Base-by-base conservation (phyloP, 2,888 invertebrate genomes). In the Marronus borbonicus region DNA sequence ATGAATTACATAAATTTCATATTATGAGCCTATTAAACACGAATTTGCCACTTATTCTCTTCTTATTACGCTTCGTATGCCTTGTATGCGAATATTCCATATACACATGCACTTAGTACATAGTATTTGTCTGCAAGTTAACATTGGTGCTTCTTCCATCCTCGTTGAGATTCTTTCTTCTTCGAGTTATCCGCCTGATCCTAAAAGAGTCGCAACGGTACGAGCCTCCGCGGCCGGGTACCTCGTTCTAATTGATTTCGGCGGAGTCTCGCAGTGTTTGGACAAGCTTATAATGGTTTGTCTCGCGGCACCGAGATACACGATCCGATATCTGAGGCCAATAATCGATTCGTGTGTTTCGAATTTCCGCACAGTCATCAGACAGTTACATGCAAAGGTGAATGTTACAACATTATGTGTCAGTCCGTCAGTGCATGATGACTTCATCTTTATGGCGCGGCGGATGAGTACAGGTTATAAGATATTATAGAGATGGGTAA, bases 301-400 rank as follows among this genome's bases (percentile, higher is more conserved):
- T 85, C 86, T 85, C 86, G 85, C 85, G 85, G 86, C 83, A 84
- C 83, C 39, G 58, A 84, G 86, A 86, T 86, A 86, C 86, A 86
- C 85, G 85, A 86, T 85, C 84, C 84, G 86, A 86, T 86, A 85
- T 85, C 82, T 83, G 82, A 83, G 72, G 58, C 58, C 66, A 85
- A 86, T 86, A 86, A 86, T 86, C 86, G 86, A 86, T 86, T 86
- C 86, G 85, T 85, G 86, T 72, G 72, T 72, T 72, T 72, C 58
- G 24, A 72, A 72, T 72, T 58, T 72, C 72, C 72, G 72, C 72
- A 36, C 83, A 85, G 86, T 86, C 86, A 87, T 85, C 83, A 81
- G 85, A 85, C 84, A 84, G 85, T 82, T 84, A 84, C 84, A 85
- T 82, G 84, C 81, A 82, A 83, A 84, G 84, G 82, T 83, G 82